phyloP scores from a whole-genome alignment of 1,140 invertebrate species.

The Drosophila parvula region DNA sequence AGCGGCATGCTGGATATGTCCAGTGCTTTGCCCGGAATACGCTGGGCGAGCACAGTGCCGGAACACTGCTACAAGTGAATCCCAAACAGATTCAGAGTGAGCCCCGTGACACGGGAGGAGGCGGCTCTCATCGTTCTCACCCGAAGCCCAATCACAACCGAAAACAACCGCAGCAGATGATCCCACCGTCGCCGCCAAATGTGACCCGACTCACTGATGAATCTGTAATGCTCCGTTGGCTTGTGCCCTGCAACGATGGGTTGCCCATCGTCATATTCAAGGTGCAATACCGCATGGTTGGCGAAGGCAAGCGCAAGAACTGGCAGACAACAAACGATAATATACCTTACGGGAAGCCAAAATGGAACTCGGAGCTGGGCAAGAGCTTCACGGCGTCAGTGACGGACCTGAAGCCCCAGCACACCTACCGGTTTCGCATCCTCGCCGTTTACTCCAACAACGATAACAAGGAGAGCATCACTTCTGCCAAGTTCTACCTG shows the following conservation, averaged over 20 bases:
- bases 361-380: constrained; percentile 87
- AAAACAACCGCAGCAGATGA: constrained; percentile 85
- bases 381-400: constrained; percentile 85
- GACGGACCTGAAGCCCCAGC: constrained; percentile 89
- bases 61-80: constrained; percentile 88
- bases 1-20: constrained; percentile 93
- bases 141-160: constrained; percentile 24
- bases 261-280: constrained; percentile 95
- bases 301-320: constrained; percentile 82
- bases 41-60: constrained; percentile 88
- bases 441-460: constrained; percentile 97
- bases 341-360: constrained; percentile 87
- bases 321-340: constrained; percentile 94
- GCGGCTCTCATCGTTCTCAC: neutral
- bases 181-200: constrained; percentile 93
- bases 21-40: constrained; percentile 94
- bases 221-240: constrained; percentile 96
- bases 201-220: constrained; percentile 93
- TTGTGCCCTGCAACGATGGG: constrained; percentile 90
- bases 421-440: constrained; percentile 91
- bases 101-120: constrained; percentile 11
- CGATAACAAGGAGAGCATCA: constrained; percentile 94
- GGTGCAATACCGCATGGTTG: constrained; percentile 84
- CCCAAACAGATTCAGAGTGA: constrained; percentile 89
- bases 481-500: constrained; percentile 91